Base-by-base conservation (phyloP, 2,888 invertebrate species). In the Agrilus cyanescens region DNA sequence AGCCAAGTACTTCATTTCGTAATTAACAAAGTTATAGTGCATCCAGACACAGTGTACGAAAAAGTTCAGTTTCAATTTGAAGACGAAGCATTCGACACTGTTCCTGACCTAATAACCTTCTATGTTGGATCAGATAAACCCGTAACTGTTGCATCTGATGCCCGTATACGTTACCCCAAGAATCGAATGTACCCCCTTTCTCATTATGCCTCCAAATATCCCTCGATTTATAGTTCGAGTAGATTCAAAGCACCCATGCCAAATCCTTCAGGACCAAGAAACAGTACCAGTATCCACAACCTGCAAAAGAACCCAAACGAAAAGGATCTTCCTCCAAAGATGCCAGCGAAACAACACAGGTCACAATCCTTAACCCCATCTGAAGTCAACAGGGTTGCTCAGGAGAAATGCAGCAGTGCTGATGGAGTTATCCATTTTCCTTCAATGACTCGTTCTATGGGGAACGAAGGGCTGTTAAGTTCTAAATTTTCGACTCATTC, bases 11-110 rank as follows among this genome's bases (percentile, higher is more conserved):
- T 95, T 32, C 95, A 95, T 67, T 96, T 96, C 63, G 89, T 95
- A 53, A 89, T 96, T 55, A 93, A 91, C 66, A 82, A 88, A 44
- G 57, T 60, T 34, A 61, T 65, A 45, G 75, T 88, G 2, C 88
- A 90, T 58, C 87, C 88, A 0, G 87, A 90, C 57, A 91, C 91
- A 0, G 89, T 91, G 4, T 93, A 93, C 65, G 90, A 93, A 66
- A 73, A 86, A 53, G 82, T 90, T 25, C 89, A 93, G 61, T 95
- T 86, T 63, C 88, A 90, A 60, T 91, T 95, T 62, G 95, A 95
- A 66, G 91, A 91, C 58, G 89, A 91, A 61, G 82, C 87, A 1
- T 95, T 91, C 59, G 89, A 89, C 60, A 90, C 90, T 2, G 88
- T 95, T 14, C 86, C 91, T 1, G 91, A 93, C 65, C 75, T 96